Evolutionary conservation across 2,113 vertebrate genomes (phyloP).

Genomic region (Platysteira castanea): DNA sequence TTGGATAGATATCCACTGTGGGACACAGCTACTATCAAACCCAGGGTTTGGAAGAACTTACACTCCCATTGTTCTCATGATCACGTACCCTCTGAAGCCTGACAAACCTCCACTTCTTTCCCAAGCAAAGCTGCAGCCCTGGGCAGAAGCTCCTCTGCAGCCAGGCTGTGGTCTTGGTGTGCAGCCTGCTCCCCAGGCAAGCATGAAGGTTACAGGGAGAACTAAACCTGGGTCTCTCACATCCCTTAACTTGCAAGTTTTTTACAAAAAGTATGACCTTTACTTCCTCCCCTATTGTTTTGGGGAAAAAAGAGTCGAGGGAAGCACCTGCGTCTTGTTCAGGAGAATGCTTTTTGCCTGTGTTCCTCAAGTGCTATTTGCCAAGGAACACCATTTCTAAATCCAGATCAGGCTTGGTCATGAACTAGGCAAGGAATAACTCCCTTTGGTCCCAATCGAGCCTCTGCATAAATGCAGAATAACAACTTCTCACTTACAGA

Average conservation of each 20-base stretch:
- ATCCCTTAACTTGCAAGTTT: neutral
- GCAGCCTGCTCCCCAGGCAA: neutral
- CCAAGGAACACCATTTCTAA: neutral
- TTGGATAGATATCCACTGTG: neutral
- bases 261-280: neutral
- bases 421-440: neutral
- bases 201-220: neutral
- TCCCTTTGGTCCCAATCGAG: neutral
- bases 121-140: neutral
- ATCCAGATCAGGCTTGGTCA: neutral
- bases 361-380: neutral
- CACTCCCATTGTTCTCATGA: neutral
- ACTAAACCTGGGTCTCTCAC: neutral
- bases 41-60: neutral
- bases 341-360: neutral
- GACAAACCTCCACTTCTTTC: neutral
- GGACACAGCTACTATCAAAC: neutral
- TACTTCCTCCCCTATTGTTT: neutral
- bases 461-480: neutral
- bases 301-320: neutral
- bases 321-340: neutral
- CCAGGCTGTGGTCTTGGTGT: neutral
- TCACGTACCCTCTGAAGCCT: neutral
- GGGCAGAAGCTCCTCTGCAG: neutral
- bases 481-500: neutral